Evolutionary conservation across 2,888 invertebrate species (phyloP).

Genomic region (Criorhina ranunculi): DNA sequence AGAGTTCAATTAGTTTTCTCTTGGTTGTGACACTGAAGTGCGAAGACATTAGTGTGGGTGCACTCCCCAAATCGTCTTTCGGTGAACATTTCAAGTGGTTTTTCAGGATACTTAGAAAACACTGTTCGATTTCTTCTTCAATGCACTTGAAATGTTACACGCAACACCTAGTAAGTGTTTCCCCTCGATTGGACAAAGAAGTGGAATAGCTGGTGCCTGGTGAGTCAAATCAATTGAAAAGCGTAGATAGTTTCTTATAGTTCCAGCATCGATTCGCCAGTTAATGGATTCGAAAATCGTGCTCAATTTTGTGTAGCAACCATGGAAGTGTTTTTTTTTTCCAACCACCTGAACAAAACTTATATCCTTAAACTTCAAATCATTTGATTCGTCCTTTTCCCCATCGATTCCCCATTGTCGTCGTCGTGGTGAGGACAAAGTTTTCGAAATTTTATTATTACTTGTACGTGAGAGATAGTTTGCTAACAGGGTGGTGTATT

Average conservation of each 20-base stretch:
- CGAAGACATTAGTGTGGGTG: not conserved
- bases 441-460: slow-evolving; percentile 61
- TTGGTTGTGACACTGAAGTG: slow-evolving; percentile 5
- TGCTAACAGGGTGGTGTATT: not conserved
- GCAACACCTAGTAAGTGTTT: not conserved
- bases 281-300: slow-evolving; percentile 56
- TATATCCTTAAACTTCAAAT: slow-evolving; percentile 31
- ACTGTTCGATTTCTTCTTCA: slow-evolving; percentile 13
- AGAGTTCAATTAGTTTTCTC: slow-evolving; percentile 38
- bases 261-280: not conserved
- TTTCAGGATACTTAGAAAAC: not conserved
- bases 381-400: slow-evolving; percentile 3
- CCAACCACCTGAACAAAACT: slow-evolving; percentile 19
- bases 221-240: slow-evolving; percentile 18
- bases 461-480: slow-evolving; percentile 47
- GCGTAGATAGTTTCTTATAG: not conserved
- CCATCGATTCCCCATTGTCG: not conserved
- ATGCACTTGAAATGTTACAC: not conserved
- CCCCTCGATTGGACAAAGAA: not conserved
- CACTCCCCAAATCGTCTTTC: no score
- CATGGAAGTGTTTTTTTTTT: slow-evolving; percentile 10
- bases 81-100: no score
- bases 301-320: slow-evolving; percentile 4
- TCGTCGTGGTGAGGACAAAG: slow-evolving; percentile 47
- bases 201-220: no score